Evolutionary conservation across 2,113 vertebrate genomes (phyloP).

Genomic region (Lethenteron reissneri): DNA sequence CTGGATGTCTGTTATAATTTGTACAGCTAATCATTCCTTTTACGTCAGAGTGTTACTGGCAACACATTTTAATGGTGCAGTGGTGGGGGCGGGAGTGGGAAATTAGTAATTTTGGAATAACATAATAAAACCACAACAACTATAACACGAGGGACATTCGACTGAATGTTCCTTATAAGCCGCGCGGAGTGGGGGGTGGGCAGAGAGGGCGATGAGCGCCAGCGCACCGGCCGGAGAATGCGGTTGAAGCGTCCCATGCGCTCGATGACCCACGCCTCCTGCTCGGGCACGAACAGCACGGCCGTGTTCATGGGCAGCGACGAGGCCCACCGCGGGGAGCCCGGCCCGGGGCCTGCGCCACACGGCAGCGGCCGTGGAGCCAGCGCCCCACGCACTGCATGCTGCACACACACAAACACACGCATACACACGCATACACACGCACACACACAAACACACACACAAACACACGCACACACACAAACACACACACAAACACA

Average conservation of each 20-base stretch:
- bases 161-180: background rate
- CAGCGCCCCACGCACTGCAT: too few relatives aligned
- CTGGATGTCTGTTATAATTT: too few relatives aligned
- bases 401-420: too few relatives aligned
- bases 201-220: background rate
- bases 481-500: too few relatives aligned
- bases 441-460: too few relatives aligned
- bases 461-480: too few relatives aligned
- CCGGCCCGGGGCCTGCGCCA: background rate
- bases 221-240: slow-evolving; percentile 61
- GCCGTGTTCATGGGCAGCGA: slow-evolving; percentile 61
- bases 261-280: slow-evolving; percentile 95
- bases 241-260: slow-evolving; percentile 83
- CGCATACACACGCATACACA: too few relatives aligned
- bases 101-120: background rate
- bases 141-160: background rate
- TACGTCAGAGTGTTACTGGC: too few relatives aligned
- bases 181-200: too few relatives aligned
- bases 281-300: slow-evolving; percentile 76
- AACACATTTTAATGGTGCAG: too few relatives aligned
- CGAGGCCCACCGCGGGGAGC: slow-evolving; percentile 30
- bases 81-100: background rate
- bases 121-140: background rate
- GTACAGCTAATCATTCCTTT: too few relatives aligned
- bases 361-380: too few relatives aligned